Evolutionary conservation across 2,113 vertebrate genomes (phyloP).

Genomic region (Forbesichthys papilliferus): DNA sequence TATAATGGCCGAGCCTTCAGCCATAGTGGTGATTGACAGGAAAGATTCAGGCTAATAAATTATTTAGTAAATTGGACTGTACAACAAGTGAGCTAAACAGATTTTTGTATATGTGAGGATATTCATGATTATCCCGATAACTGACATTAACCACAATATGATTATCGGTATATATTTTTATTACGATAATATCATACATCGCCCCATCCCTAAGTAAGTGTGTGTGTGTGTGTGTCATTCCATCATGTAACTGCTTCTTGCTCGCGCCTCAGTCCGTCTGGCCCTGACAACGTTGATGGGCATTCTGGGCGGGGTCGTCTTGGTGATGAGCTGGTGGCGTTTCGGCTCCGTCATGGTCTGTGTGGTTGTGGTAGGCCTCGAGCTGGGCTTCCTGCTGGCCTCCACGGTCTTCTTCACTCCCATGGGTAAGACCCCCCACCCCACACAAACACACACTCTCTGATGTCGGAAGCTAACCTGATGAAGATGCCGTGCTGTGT

Average conservation of each 20-base stretch:
- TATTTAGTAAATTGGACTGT: no score
- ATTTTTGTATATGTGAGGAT: no score
- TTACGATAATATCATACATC: not conserved
- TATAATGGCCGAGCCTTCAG: no score
- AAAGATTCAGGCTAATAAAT: no score
- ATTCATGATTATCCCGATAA: no score
- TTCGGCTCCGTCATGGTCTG: conserved; percentile 83
- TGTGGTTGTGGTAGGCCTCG: conserved; percentile 82
- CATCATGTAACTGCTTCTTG: not conserved
- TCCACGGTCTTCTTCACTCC: conserved; percentile 85
- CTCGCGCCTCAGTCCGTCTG: conserved; percentile 76
- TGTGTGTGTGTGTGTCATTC: not conserved
- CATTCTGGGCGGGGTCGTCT: conserved; percentile 78
- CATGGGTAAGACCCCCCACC: conserved; percentile 76
- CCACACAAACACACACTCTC: not conserved
- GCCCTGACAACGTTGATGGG: conserved; percentile 80
- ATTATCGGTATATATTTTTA: no score
- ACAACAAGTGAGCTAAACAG: no score
- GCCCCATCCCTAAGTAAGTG: no score
- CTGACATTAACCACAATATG: no score
- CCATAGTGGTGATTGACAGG: no score
- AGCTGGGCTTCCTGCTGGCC: conserved; percentile 85
- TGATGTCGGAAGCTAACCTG: not conserved
- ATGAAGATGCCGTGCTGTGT: not conserved
- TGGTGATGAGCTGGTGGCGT: conserved; percentile 91